phyloP scores from a whole-genome alignment of 2,888 invertebrate genomes.

The Drosophila neutralis region DNA sequence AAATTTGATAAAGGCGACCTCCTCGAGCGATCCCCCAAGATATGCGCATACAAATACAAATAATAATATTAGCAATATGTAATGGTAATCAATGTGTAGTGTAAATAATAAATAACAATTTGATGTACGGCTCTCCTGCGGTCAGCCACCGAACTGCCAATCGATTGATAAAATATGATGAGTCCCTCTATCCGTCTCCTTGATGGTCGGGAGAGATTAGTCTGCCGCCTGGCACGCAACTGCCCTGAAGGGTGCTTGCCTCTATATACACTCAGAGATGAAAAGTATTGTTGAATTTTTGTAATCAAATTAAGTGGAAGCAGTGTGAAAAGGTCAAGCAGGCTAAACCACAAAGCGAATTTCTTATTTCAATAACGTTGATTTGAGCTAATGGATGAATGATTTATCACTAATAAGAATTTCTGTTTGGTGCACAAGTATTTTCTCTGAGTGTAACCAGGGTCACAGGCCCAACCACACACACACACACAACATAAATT shows the following conservation, averaged over 20 bases:
- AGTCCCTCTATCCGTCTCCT: conserved; percentile 36
- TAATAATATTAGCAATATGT: conserved; percentile 73
- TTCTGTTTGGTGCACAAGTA: background rate
- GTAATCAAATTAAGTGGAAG: background rate
- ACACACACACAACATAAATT: conserved; percentile 66
- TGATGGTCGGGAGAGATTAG: conserved; percentile 65
- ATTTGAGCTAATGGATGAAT: background rate
- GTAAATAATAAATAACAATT: conserved; percentile 78
- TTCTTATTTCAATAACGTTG: background rate
- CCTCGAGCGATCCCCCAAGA: conserved; percentile 25
- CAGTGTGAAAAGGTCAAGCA: background rate
- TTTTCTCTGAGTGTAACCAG: background rate
- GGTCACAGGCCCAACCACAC: conserved; percentile 21
- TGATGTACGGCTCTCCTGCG: conserved; percentile 20
- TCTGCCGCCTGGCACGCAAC: conserved; percentile 42
- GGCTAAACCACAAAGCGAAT: background rate
- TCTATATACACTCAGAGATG: background rate
- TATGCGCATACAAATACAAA: conserved; percentile 20
- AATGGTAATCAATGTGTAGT: conserved; percentile 75
- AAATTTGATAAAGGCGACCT: conserved; percentile 48
- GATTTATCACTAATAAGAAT: background rate
- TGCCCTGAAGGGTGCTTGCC: conserved; percentile 35
- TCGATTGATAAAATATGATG: conserved; percentile 80
- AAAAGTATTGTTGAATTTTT: background rate
- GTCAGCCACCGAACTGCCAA: conserved; percentile 63